Conservation (phyloP, 1,140 invertebrate genomes). For the honey bee (Apis mellifera) region DNA sequence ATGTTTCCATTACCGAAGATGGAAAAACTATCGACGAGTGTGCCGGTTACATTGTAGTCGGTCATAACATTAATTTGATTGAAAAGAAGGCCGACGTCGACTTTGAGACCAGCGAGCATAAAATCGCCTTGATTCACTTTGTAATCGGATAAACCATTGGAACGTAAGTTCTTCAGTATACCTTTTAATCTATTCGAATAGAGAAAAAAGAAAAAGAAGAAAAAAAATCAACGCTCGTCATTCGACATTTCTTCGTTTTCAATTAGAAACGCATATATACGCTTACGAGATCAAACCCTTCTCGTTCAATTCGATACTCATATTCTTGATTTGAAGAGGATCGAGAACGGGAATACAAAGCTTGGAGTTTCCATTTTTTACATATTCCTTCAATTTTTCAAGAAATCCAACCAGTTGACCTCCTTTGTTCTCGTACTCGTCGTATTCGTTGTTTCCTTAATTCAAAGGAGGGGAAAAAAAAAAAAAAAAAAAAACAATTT, state of each 20-base stretch:
- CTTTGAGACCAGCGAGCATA: background rate
- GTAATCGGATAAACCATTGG: constrained; percentile 33
- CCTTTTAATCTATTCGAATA: background rate
- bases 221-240: background rate
- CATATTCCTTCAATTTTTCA: constrained; percentile 11
- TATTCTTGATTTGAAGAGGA: background rate
- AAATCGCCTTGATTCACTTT: constrained; percentile 2
- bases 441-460: background rate
- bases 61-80: background rate
- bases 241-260: background rate
- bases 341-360: constrained; percentile 52
- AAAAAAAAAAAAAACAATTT: no score
- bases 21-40: background rate
- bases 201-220: no score
- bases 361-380: constrained; percentile 8
- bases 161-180: background rate
- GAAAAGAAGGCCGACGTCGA: constrained; percentile 31
- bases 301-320: background rate
- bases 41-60: background rate
- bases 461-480: no score
- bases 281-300: constrained; percentile 32
- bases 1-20: constrained; percentile 34
- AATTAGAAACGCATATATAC: background rate
- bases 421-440: background rate
- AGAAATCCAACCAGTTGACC: background rate